Base-by-base conservation (phyloP, 1,140 invertebrate species). In the Hormaphis cornu region DNA sequence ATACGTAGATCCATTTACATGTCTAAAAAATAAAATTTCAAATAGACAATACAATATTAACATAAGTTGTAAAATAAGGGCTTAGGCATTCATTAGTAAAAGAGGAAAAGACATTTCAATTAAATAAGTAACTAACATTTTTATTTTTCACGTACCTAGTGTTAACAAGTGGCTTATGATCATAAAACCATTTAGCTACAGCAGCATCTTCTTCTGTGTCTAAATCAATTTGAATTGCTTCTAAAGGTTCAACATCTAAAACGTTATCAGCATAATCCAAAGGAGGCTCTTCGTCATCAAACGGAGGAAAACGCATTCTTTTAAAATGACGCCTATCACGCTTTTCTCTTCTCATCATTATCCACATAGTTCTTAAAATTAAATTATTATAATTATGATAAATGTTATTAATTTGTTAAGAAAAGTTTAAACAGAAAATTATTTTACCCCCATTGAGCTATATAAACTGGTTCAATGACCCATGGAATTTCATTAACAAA, bases 401-500 rank as follows among this genome's bases (percentile, higher is more conserved):
- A 10, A 70, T 5, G 7, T 18, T 40, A 22, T 22, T 14, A 26
- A 37, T 18, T 22, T 22, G 18, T 35, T 1, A 7, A 42, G 28
- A 14, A 30, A 8, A 46, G 1, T 24, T 16, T 37, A 7, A 35
- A 6, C 7, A 28, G 28, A 28, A 37, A 71, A 26, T 28, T 69
- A 16, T 72, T 83, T 83, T 80, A 90, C 88, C 94, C 97, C 97
- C 97, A 99, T 79, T 99, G 97, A 14, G 96, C 96, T 74, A 99
- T 96, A 77, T 98, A 99, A 2, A 98, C 89, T 4, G 97, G 97
- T 77, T 99, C 97, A 76, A 99, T 93, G 26, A 99, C 95, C 94
- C 95, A 98, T 26, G 97, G 97, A 76, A 99, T 98, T 84, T 99
- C 97, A 83, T 99, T 99, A 9, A 99, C 95, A 82, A 99, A 99